Percentiles rank a stretch among this genome's conserved stretches.
Conservation (phyloP, 2,113 vertebrate species). For the Fregetta grallaria region DNA sequence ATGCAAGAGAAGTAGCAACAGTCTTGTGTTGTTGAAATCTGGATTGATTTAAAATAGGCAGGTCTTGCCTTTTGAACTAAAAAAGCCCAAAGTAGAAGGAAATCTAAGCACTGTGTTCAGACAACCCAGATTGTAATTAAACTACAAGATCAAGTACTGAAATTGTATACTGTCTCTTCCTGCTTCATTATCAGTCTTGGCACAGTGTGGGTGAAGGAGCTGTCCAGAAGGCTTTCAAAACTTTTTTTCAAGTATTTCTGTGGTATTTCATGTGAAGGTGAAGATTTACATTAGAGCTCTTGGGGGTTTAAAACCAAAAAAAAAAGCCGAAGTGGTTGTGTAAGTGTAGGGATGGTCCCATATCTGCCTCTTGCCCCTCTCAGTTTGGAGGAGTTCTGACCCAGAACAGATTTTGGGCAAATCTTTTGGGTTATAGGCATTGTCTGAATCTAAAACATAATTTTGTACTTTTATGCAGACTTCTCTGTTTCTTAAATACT, state of each 20-base stretch:
- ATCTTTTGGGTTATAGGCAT: not conserved
- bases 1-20: not conserved
- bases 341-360: not conserved
- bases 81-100: not conserved
- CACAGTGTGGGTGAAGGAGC: not conserved
- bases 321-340: not conserved
- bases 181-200: not conserved
- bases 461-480: accelerated
- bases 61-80: not conserved
- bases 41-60: not conserved
- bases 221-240: not conserved
- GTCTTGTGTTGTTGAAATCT: not conserved
- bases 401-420: not conserved
- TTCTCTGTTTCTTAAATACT: not conserved
- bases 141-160: accelerated
- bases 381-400: accelerated
- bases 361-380: not conserved
- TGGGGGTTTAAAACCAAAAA: not conserved
- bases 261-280: not conserved
- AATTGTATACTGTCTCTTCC: not conserved
- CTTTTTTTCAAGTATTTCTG: not conserved
- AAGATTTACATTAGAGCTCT: not conserved
- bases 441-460: too few relatives aligned
- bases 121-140: not conserved
- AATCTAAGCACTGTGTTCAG: not conserved